These are phyloP conservation scores for Tridacna gigas DNA, from an alignment of 2,888 invertebrate genomes.

Conservation along the genomic window DNA sequence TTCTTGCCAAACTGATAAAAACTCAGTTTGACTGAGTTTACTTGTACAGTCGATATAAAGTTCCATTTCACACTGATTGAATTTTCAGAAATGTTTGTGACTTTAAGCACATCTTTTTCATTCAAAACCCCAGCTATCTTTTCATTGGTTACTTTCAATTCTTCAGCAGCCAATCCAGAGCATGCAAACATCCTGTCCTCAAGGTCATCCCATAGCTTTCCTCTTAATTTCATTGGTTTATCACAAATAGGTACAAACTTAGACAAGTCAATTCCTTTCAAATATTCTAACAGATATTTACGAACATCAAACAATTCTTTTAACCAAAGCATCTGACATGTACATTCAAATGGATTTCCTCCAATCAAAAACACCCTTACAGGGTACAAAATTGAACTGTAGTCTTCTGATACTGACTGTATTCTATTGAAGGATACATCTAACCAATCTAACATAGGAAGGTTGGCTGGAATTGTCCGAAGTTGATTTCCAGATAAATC, in stretches of 20 bases:
- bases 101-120: constrained; percentile 45
- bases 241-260: constrained; percentile 70
- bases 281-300: constrained; percentile 68
- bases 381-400: constrained; percentile 60
- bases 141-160: constrained; percentile 21
- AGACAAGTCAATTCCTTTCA: constrained; percentile 54
- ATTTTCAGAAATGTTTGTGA: constrained; percentile 39
- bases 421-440: constrained; percentile 66
- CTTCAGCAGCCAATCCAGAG: constrained; percentile 11
- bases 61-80: constrained; percentile 59
- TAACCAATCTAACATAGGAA: constrained; percentile 67
- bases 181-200: constrained; percentile 69
- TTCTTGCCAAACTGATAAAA: constrained; percentile 62
- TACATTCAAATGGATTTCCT: constrained; percentile 67
- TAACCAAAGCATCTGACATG: constrained; percentile 66
- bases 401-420: constrained; percentile 42
- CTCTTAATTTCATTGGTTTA: constrained; percentile 56
- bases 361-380: constrained; percentile 65
- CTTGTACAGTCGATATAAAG: constrained; percentile 6
- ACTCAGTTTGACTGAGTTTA: constrained; percentile 41
- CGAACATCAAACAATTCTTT: constrained; percentile 69
- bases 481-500: constrained; percentile 62
- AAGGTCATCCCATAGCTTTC: constrained; percentile 67
- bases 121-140: constrained; percentile 26
- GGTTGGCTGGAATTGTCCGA: constrained; percentile 40